phyloP scores from a whole-genome alignment of 2,113 vertebrate genomes.

The Gavialis gangeticus region DNA sequence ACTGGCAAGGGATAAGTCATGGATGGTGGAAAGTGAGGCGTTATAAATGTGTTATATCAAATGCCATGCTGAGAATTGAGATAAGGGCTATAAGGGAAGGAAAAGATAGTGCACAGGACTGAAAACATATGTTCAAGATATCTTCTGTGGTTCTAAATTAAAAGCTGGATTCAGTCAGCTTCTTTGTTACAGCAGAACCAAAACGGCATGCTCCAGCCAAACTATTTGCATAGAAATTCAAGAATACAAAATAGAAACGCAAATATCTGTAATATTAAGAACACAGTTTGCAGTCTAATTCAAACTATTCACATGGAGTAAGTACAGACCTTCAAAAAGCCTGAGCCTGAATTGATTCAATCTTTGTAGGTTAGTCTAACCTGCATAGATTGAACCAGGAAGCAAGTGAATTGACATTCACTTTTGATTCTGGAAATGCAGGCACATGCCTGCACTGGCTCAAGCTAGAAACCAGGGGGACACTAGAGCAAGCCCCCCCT shows the following conservation, averaged over 20 bases:
- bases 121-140: too few relatives aligned
- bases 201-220: background rate
- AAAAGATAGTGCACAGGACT: background rate
- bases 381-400: too few relatives aligned
- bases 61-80: background rate
- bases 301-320: too few relatives aligned
- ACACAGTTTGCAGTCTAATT: background rate
- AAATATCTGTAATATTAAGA: accelerated
- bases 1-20: background rate
- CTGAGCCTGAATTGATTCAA: accelerated
- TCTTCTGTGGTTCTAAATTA: too few relatives aligned
- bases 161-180: accelerated
- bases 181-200: background rate
- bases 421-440: too few relatives aligned
- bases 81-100: background rate
- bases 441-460: too few relatives aligned
- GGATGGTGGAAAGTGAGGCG: background rate
- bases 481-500: too few relatives aligned
- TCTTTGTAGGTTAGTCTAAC: too few relatives aligned
- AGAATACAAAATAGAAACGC: background rate
- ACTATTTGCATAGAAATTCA: background rate
- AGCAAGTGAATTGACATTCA: too few relatives aligned
- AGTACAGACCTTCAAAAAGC: background rate
- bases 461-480: too few relatives aligned
- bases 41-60: background rate